Conservation (phyloP, 2,113 vertebrate genomes). For the Atrichornis clamosus region DNA sequence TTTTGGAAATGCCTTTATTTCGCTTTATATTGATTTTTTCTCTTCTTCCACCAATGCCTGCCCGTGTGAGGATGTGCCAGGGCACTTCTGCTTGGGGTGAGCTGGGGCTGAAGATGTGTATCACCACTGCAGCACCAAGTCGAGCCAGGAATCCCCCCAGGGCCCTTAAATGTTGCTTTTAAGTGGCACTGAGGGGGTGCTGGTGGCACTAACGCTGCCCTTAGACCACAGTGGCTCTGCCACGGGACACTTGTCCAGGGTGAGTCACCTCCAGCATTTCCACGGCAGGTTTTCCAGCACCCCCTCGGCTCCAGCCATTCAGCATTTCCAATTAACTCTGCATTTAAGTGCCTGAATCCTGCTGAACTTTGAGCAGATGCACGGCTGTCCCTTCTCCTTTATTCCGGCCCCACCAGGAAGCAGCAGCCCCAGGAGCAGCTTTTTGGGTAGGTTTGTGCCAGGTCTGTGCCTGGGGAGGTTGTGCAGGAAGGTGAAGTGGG, state of each 20-base stretch:
- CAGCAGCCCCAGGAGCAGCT: not conserved
- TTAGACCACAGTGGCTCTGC: not conserved
- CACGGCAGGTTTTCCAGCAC: not conserved
- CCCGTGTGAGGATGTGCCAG: not conserved
- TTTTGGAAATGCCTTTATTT: not conserved
- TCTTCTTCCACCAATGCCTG: not conserved
- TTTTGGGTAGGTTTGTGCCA: not conserved
- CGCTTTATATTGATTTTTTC: not conserved
- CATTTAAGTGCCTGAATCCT: not conserved
- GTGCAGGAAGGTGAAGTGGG: not conserved
- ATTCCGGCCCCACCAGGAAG: not conserved
- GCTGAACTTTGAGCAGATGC: not conserved
- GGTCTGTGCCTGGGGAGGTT: not conserved
- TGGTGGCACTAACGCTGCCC: not conserved
- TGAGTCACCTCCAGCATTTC: not conserved
- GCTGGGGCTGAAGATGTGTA: not conserved
- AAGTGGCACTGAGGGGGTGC: not conserved
- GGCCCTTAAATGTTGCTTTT: not conserved
- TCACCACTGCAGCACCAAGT: not conserved
- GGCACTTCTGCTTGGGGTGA: not conserved
- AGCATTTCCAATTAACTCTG: slow-evolving; percentile 7
- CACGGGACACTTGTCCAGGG: not conserved
- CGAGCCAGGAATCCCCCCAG: not conserved
- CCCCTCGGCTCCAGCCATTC: not conserved
- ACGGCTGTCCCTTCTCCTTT: not conserved